phyloP scores from a whole-genome alignment of 2,113 vertebrate species.

The Benitochromis conjunctus region DNA sequence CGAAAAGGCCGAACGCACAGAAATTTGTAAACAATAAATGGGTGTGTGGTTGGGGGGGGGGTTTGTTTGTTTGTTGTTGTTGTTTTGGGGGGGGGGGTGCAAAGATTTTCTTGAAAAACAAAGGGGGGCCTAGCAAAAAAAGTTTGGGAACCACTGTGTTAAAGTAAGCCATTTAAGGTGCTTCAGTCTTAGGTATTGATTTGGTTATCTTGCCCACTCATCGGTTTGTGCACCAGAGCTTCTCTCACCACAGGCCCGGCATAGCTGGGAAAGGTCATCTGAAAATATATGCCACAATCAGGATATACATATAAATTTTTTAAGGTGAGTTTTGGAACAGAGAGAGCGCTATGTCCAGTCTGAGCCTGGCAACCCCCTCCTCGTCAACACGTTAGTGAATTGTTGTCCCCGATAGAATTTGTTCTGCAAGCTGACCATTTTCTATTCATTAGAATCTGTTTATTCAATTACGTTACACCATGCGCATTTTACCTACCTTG shows the following conservation, averaged over 20 bases:
- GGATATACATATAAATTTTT: background rate
- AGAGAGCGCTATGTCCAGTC: background rate
- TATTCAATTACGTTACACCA: background rate
- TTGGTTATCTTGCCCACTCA: background rate
- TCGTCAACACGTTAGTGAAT: background rate
- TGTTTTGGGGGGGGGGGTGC: no score
- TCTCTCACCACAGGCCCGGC: background rate
- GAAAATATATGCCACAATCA: background rate
- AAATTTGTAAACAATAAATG: no score
- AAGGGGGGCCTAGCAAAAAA: no score
- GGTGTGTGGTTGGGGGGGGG: no score
- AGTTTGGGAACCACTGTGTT: no score
- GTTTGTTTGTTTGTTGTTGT: no score
- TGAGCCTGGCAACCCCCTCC: background rate
- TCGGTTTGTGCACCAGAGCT: background rate
- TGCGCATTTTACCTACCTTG: background rate
- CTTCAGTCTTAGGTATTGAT: background rate
- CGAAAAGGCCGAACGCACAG: no score
- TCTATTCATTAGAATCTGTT: background rate
- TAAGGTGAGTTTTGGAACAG: background rate
- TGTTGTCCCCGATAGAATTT: background rate
- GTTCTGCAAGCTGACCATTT: background rate
- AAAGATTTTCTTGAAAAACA: no score
- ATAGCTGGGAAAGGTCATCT: background rate
- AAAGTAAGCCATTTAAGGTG: background rate